phyloP scores from a whole-genome alignment of 2,113 vertebrate species.

The Chaetodon trifascialis region DNA sequence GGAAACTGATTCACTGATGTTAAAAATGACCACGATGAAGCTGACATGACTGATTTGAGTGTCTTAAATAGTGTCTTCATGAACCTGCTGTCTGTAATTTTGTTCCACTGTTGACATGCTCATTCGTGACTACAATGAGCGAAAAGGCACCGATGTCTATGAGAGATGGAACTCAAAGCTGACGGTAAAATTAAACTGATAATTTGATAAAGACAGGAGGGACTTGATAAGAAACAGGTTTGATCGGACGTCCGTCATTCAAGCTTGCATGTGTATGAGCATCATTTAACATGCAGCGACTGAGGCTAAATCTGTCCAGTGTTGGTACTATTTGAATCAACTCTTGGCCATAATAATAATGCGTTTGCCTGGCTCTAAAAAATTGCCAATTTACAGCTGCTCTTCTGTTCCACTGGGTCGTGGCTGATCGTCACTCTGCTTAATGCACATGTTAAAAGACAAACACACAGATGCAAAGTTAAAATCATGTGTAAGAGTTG shows the following conservation, averaged over 20 bases:
- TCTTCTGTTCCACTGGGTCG: too few species aligned
- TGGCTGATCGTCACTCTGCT: not conserved
- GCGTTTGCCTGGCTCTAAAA: too few species aligned
- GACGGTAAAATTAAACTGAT: too few species aligned
- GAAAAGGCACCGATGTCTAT: not conserved
- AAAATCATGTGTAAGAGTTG: not conserved
- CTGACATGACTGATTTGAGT: not conserved
- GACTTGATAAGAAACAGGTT: not conserved
- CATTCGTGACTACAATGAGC: too few species aligned
- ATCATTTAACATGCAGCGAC: too few species aligned
- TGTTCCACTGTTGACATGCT: not conserved
- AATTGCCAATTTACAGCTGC: too few species aligned
- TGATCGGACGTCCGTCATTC: not conserved
- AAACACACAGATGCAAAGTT: not conserved
- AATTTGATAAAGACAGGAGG: not conserved
- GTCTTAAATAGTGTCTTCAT: not conserved
- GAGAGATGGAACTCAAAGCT: not conserved
- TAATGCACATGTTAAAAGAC: not conserved
- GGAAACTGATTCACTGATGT: constrained; percentile 2
- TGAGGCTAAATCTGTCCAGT: not conserved
- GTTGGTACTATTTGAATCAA: too few species aligned
- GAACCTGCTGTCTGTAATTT: not conserved
- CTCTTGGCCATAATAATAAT: too few species aligned
- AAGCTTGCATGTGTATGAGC: too few species aligned
- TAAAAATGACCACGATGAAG: not conserved